Evolutionary conservation across 1,140 invertebrate species (phyloP).

Genomic region (Acyrthosiphon pisum): DNA sequence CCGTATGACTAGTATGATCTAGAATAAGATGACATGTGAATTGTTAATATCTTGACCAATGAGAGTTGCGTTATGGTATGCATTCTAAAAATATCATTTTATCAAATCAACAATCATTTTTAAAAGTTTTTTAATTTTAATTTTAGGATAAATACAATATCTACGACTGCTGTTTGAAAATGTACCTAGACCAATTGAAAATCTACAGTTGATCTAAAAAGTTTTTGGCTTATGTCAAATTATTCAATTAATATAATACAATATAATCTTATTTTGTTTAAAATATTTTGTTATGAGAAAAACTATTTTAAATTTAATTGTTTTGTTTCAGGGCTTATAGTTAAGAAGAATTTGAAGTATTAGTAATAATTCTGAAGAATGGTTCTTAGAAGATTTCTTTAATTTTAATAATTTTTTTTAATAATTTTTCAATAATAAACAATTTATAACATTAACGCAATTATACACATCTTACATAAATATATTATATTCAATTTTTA

Average conservation of each 20-base stretch:
- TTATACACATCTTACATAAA: not conserved
- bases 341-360: not conserved
- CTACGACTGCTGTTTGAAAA: conserved; percentile 18
- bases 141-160: not conserved
- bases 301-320: not conserved
- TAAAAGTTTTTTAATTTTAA: not conserved
- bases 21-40: not conserved
- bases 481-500: not conserved
- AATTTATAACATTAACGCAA: not conserved
- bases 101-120: not conserved
- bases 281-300: not conserved
- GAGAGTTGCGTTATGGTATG: not conserved
- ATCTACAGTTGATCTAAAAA: conserved; percentile 31
- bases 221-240: not conserved
- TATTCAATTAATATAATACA: conserved; percentile 15
- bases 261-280: not conserved
- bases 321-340: conserved; percentile 30
- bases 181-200: not conserved
- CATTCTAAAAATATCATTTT: not conserved
- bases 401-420: not conserved
- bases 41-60: not conserved
- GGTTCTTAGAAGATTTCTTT: not conserved
- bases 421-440: not conserved
- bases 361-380: not conserved
- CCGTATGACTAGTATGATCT: not conserved